Evolutionary conservation across 2,797 vertebrate genomes (phyloP).

Genomic region (Danionella dracula): DNA sequence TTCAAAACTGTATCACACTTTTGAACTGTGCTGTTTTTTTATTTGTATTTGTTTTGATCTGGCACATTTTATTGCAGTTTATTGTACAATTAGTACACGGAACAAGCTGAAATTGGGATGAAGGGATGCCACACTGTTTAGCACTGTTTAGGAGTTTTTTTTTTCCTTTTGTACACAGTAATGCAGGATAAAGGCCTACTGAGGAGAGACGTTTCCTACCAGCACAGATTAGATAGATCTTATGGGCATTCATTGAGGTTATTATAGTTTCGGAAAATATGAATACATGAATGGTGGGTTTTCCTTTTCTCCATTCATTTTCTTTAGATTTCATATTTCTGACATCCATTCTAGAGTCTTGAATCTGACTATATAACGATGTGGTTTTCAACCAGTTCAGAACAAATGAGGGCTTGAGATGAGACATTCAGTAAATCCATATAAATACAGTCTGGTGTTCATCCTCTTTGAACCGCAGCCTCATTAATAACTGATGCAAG

Average conservation of each 20-base stretch:
- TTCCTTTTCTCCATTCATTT: slow-evolving; percentile 12
- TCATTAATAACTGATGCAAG: slow-evolving; percentile 35
- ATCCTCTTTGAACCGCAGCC: slow-evolving; percentile 26
- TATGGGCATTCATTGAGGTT: not conserved
- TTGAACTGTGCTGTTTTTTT: no score
- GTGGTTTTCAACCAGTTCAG: slow-evolving; percentile 28
- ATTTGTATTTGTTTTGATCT: no score
- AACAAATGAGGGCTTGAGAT: slow-evolving; percentile 29
- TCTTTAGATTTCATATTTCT: slow-evolving; percentile 33
- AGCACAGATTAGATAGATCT: not conserved
- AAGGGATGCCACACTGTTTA: no score
- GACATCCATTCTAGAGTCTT: slow-evolving; percentile 32
- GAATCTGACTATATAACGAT: slow-evolving; percentile 28
- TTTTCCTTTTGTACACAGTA: no score
- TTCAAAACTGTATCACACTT: no score
- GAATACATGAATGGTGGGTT: slow-evolving; percentile 31
- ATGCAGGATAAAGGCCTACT: no score
- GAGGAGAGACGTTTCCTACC: no score
- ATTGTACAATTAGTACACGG: no score
- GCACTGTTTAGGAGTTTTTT: no score
- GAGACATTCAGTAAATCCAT: slow-evolving; percentile 38
- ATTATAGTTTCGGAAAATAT: slow-evolving; percentile 33
- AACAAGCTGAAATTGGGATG: no score
- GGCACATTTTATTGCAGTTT: not conserved
- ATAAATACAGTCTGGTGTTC: slow-evolving; percentile 34